Percentiles rank a stretch among this genome's conserved stretches.
Conservation (phyloP, 2,888 invertebrate genomes). For the Thumatha senex region DNA sequence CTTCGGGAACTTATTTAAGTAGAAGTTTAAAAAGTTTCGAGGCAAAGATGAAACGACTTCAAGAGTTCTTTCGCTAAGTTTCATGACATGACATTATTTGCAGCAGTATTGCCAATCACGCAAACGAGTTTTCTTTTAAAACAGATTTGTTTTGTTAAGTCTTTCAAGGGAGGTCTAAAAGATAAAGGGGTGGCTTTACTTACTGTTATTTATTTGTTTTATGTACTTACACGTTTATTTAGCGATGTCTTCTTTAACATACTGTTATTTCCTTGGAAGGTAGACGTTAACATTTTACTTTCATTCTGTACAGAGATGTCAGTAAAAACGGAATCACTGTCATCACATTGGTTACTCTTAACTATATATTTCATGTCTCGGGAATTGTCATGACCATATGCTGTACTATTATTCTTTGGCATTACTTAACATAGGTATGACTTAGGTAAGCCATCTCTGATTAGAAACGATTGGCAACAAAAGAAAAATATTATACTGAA, state of each 20-base stretch:
- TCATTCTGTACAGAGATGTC: constrained; percentile 53
- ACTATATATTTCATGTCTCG: too few species aligned
- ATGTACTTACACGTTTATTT: constrained; percentile 1
- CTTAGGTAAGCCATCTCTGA: constrained; percentile 46
- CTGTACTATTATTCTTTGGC: too few species aligned
- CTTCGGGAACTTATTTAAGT: constrained; percentile 26
- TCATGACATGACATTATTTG: constrained; percentile 7
- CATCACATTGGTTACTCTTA: too few species aligned
- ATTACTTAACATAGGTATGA: too few species aligned
- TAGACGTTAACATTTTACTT: constrained; percentile 53
- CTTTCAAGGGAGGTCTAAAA: neutral
- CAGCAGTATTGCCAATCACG: neutral
- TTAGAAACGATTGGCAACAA: constrained; percentile 22
- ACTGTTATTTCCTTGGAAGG: constrained; percentile 36
- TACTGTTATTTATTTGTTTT: neutral
- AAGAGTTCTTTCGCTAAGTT: constrained; percentile 4
- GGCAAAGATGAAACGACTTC: constrained; percentile 9
- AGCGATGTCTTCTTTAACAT: constrained; percentile 12
- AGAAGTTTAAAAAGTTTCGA: constrained; percentile 15
- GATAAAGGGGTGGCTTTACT: neutral
- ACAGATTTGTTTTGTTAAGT: constrained; percentile 8
- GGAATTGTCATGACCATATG: too few species aligned
- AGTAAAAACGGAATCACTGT: constrained; percentile 56
- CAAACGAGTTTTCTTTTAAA: constrained; percentile 13
- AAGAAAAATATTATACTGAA: too few species aligned